phyloP scores from a whole-genome alignment of 2,113 vertebrate genomes.

The Mobula hypostoma region DNA sequence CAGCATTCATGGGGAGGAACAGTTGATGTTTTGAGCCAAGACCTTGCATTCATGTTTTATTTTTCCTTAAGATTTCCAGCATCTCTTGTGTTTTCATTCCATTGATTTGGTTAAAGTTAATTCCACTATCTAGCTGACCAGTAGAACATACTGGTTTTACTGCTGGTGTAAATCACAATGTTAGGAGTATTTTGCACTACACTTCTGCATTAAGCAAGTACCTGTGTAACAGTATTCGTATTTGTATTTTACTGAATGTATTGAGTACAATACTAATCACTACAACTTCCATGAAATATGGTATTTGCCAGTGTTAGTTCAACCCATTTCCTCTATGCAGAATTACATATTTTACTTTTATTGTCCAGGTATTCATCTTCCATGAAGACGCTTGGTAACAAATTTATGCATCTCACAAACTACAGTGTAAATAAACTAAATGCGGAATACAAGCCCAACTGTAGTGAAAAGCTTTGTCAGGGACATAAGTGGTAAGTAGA shows the following conservation, averaged over 20 bases:
- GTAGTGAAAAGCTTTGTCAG: slow-evolving; percentile 81
- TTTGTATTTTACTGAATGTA: too few relatives aligned
- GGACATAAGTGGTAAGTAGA: slow-evolving; percentile 87
- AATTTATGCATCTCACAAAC: slow-evolving; percentile 96
- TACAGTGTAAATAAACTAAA: slow-evolving; percentile 98
- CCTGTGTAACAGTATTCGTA: too few relatives aligned
- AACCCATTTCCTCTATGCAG: not conserved
- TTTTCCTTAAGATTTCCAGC: too few relatives aligned
- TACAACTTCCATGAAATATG: too few relatives aligned
- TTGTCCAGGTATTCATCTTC: slow-evolving; percentile 81
- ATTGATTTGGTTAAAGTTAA: not conserved
- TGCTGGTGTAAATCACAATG: not conserved
- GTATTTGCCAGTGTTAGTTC: not conserved
- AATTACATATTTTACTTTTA: not conserved
- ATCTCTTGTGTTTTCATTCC: not conserved
- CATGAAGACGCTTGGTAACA: slow-evolving; percentile 87
- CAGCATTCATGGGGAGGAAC: too few relatives aligned
- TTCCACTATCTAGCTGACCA: not conserved
- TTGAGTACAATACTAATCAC: too few relatives aligned
- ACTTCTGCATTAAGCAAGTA: not conserved
- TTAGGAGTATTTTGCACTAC: too few relatives aligned
- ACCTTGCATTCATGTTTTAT: too few relatives aligned
- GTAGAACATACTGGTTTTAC: not conserved
- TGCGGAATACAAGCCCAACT: slow-evolving; percentile 77
- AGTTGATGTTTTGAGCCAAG: too few relatives aligned